Percentiles rank a stretch among this genome's conserved stretches.
Evolutionary conservation across 2,888 invertebrate species (phyloP).

Genomic region (Parasteatoda lunata): DNA sequence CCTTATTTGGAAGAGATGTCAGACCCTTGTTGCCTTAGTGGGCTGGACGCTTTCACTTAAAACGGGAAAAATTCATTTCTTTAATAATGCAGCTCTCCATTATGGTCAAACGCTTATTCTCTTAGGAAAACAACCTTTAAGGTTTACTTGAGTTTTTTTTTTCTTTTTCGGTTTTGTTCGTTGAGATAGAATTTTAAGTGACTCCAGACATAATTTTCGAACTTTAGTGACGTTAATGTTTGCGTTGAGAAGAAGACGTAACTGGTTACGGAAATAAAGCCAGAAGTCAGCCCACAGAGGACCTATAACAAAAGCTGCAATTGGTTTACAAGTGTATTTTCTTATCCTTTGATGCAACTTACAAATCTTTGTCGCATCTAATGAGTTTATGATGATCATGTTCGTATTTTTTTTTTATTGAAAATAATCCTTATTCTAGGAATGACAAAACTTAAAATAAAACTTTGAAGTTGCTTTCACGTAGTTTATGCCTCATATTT

Average conservation of each 20-base stretch:
- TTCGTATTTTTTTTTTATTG: no score
- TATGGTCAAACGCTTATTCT: slow-evolving; percentile 21
- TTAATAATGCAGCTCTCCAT: slow-evolving; percentile 59
- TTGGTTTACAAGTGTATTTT: no score
- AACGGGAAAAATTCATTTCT: slow-evolving; percentile 50
- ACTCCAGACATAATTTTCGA: slow-evolving; percentile 1
- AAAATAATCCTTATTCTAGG: no score
- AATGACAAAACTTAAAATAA: no score
- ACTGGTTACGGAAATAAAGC: no score
- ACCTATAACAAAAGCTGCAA: no score
- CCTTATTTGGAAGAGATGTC: slow-evolving; percentile 27
- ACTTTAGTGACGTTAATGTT: slow-evolving; percentile 36
- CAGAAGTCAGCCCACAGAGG: no score
- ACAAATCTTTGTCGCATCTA: no score
- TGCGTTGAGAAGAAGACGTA: neutral
- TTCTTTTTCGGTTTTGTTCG: neutral
- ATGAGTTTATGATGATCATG: no score
- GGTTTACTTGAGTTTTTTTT: neutral
- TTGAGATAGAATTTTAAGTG: slow-evolving; percentile 24
- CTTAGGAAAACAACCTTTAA: neutral
- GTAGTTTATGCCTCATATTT: no score
- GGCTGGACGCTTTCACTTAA: slow-evolving; percentile 54
- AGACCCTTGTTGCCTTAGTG: slow-evolving; percentile 47
- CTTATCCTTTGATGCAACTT: no score
- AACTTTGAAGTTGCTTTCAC: no score